These are phyloP conservation scores for Araneus ventricosus DNA, from an alignment of 1,140 invertebrate species.

Conservation along the genomic window DNA sequence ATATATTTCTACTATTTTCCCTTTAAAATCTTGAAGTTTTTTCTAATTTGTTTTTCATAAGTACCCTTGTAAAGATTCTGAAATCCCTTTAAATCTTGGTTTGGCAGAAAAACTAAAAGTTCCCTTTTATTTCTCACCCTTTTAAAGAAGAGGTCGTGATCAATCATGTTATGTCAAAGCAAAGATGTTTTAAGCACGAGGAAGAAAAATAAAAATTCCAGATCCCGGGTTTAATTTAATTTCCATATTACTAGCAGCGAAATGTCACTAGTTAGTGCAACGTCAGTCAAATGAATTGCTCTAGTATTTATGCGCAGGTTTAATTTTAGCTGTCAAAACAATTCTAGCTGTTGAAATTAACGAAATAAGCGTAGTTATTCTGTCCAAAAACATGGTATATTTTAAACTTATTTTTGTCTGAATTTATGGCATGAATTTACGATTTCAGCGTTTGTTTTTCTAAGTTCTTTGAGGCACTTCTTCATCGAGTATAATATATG, in stretches of 20 bases:
- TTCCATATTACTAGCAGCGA: not conserved
- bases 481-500: no score
- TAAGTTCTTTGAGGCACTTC: no score
- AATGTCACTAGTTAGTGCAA: not conserved
- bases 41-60: not conserved
- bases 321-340: no score
- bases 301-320: no score
- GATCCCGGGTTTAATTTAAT: constrained; percentile 1
- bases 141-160: not conserved
- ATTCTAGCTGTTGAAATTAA: no score
- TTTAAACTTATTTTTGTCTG: no score
- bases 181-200: not conserved
- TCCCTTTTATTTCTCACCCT: constrained; percentile 16
- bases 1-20: not conserved
- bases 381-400: no score
- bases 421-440: no score
- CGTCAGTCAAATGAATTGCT: not conserved
- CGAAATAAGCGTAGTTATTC: no score
- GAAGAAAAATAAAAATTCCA: not conserved
- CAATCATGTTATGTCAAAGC: constrained; percentile 1
- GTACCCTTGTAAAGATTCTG: constrained; percentile 4
- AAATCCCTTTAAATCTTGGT: constrained; percentile 10
- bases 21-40: not conserved
- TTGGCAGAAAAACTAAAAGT: constrained; percentile 4
- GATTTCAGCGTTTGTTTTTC: no score